These are phyloP conservation scores for Piprites chloris DNA, from an alignment of 2,113 vertebrate species.

Conservation along the genomic window DNA sequence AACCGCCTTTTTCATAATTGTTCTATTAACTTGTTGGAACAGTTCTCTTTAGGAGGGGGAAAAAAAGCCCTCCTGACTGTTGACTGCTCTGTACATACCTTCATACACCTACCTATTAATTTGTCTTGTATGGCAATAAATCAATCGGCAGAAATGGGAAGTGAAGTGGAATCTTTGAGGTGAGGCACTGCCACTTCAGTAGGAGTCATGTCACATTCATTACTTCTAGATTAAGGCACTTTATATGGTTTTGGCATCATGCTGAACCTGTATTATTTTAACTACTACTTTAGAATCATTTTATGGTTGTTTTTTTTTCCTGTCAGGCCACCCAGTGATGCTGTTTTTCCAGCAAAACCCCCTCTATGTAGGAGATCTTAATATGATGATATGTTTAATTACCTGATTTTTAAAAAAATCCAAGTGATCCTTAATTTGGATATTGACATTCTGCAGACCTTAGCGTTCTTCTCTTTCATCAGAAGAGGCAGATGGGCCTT, in stretches of 20 bases:
- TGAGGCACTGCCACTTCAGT: not conserved
- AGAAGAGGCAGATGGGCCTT: not conserved
- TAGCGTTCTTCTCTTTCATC: not conserved
- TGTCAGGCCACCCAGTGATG: not conserved
- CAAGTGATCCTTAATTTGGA: not conserved
- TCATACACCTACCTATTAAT: conserved; percentile 20
- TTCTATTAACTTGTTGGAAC: conserved; percentile 45
- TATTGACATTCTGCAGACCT: not conserved
- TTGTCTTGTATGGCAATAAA: conserved; percentile 35
- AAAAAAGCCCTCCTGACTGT: not conserved
- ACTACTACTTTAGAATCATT: not conserved
- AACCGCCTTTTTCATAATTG: not conserved
- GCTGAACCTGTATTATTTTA: not conserved
- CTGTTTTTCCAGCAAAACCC: not conserved
- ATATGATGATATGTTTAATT: not conserved
- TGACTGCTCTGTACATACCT: not conserved
- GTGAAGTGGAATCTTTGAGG: not conserved
- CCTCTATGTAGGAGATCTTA: not conserved
- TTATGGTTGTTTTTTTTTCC: not conserved
- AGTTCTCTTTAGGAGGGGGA: not conserved
- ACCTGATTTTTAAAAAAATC: not conserved
- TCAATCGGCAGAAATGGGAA: conserved; percentile 5
- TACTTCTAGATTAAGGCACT: not conserved
- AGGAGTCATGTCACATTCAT: not conserved
- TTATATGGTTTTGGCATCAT: not conserved